A percentile compares a stretch with the other conserved stretches of the same genome.
Conservation (phyloP, 1,140 invertebrate genomes). For the Rhynchophorus ferrugineus region DNA sequence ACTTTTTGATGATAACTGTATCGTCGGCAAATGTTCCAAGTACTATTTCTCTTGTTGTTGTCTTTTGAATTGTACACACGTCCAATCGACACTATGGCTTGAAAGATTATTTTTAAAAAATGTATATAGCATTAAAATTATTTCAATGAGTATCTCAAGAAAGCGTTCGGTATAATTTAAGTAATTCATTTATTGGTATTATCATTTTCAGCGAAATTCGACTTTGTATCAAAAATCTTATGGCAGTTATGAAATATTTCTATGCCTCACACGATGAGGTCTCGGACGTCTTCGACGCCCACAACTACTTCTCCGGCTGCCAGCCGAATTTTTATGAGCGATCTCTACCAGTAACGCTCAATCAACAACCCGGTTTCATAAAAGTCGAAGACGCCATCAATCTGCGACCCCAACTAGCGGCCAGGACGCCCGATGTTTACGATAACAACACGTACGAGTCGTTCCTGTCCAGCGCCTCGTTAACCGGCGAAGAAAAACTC, state of each 20-base stretch:
- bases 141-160: too few species aligned
- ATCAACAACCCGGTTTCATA: constrained; percentile 13
- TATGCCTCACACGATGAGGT: neutral
- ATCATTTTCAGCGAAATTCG: too few species aligned
- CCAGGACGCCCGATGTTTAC: constrained; percentile 19
- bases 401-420: constrained; percentile 2
- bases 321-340: constrained; percentile 8
- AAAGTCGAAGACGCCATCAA: constrained; percentile 16
- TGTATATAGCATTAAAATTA: too few species aligned
- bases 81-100: too few species aligned
- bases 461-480: constrained; percentile 24
- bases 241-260: neutral
- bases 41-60: too few species aligned
- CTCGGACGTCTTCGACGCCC: neutral
- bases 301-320: constrained; percentile 3
- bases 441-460: constrained; percentile 31
- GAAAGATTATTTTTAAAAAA: too few species aligned
- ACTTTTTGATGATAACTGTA: too few species aligned
- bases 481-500: constrained; percentile 18
- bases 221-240: too few species aligned
- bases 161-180: too few species aligned
- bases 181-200: too few species aligned
- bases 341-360: neutral
- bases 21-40: too few species aligned
- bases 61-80: too few species aligned